These are phyloP conservation scores for Diplodus puntazzo DNA, from an alignment of 2,797 vertebrate species.

Conservation along the genomic window DNA sequence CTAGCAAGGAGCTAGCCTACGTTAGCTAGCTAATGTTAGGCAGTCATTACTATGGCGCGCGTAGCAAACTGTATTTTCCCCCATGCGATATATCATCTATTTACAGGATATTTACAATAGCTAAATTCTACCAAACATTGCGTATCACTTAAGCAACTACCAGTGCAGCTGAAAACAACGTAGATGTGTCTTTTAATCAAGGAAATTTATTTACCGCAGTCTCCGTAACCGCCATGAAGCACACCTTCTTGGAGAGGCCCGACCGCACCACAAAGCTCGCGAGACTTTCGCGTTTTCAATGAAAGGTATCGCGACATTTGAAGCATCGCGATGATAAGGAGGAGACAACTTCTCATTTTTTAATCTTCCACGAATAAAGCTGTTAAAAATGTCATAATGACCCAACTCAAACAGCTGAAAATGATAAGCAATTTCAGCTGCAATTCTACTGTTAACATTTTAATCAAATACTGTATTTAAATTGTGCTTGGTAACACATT, in stretches of 20 bases:
- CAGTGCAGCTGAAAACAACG: not conserved
- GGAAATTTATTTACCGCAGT: slow-evolving; percentile 83
- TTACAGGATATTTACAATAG: not conserved
- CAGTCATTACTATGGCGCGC: slow-evolving; percentile 62
- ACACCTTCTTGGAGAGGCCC: slow-evolving; percentile 75
- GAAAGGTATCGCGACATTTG: slow-evolving; percentile 60
- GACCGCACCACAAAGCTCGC: slow-evolving; percentile 45
- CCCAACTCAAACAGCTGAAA: not conserved
- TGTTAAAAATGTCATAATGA: not conserved
- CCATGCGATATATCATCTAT: not conserved
- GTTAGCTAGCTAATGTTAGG: slow-evolving; percentile 61
- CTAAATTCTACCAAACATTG: not conserved
- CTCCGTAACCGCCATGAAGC: slow-evolving; percentile 86
- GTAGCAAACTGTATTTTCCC: slow-evolving; percentile 11
- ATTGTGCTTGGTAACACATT: not conserved
- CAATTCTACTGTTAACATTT: not conserved
- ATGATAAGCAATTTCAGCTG: not conserved
- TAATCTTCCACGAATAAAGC: not conserved
- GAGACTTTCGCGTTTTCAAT: slow-evolving; percentile 37
- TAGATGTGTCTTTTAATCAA: slow-evolving; percentile 34
- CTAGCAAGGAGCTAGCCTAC: slow-evolving; percentile 45
- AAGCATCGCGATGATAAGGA: not conserved
- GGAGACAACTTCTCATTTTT: not conserved
- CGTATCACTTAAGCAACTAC: slow-evolving; percentile 1
- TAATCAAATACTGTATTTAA: not conserved